phyloP scores from a whole-genome alignment of 2,797 vertebrate species.

The Bovichtus diacanthus region DNA sequence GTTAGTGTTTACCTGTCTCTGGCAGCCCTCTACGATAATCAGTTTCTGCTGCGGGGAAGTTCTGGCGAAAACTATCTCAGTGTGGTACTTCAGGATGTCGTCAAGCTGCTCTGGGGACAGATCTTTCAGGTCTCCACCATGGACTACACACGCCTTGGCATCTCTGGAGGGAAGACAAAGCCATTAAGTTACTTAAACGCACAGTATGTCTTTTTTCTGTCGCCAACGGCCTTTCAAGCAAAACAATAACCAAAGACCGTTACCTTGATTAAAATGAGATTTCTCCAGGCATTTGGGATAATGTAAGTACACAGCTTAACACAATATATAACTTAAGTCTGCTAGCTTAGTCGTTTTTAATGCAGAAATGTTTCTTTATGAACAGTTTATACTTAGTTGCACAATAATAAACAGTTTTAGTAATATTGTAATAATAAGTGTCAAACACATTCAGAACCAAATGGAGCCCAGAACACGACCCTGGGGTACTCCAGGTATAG shows the following conservation, averaged over 20 bases:
- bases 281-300: too few relatives aligned
- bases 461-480: neutral
- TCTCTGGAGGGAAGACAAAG: conserved; percentile 82
- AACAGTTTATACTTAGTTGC: too few relatives aligned
- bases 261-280: too few relatives aligned
- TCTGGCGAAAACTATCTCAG: conserved; percentile 97
- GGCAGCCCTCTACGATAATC: conserved; percentile 97
- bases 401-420: neutral
- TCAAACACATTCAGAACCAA: neutral
- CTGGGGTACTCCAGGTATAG: conserved; percentile 8
- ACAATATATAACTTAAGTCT: too few relatives aligned
- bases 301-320: too few relatives aligned
- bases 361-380: too few relatives aligned
- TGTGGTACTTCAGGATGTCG: conserved; percentile 92
- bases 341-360: too few relatives aligned
- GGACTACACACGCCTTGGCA: conserved; percentile 96
- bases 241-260: too few relatives aligned
- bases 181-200: neutral
- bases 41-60: conserved; percentile 97
- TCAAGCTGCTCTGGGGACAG: conserved; percentile 91
- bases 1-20: conserved; percentile 88
- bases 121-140: conserved; percentile 95
- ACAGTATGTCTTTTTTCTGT: too few relatives aligned
- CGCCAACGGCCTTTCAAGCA: too few relatives aligned
- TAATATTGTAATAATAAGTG: too few relatives aligned